Evolutionary conservation across 2,797 vertebrate species (phyloP), one percentile per base, ranked within the genome.

Genomic region (Urocyon cinereoargenteus): DNA sequence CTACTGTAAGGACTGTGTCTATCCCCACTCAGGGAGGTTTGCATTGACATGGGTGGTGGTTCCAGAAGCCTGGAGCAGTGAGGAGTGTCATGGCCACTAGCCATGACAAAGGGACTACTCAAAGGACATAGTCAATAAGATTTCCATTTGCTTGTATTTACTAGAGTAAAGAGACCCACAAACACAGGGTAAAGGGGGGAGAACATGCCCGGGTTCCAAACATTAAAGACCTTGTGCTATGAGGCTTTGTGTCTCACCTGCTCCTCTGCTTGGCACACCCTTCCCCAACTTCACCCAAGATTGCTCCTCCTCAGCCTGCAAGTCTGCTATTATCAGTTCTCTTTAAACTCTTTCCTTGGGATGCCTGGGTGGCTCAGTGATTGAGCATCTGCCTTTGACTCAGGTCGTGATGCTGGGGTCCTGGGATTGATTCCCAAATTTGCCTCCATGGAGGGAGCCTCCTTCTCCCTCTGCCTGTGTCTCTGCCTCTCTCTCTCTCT

Each of bases 21-120:
- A 3, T 36, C 40, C 72, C 77, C 14, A 26, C 64, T 0, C 0
- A 31, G 21, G 62, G 2, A 6, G 64, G 49, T 7, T 0, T n/a
- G 14, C 36, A 22, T 21, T 8, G 1, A 1, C n/a, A 13, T 31
- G 62, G 8, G 61, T 86, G 62, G 31, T 13, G 18, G 36, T n/a
- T 64, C 31, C 75, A 26, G 62, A 70, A 11, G 40, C 40, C 49
- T 40, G 62, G 34, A 77, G 26, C 26, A n/a, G n/a, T 16, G 0
- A 2, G 12, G 40, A 31, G 19, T 3, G 28, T 6, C n/a, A 61
- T 6, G 11, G 79, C 13, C 73, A 68, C 36, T 64, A 72, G 28
- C 59, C 36, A 21, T 61, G 40, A 87, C 78, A 70, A 51, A 53
- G 18, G 55, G 34, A 34, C 31, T 40, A 34, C 40, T 61, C 40